Evolutionary conservation across 2,113 vertebrate genomes (phyloP), one percentile per base, ranked within the genome.

Genomic region (Lasiurus borealis): DNA sequence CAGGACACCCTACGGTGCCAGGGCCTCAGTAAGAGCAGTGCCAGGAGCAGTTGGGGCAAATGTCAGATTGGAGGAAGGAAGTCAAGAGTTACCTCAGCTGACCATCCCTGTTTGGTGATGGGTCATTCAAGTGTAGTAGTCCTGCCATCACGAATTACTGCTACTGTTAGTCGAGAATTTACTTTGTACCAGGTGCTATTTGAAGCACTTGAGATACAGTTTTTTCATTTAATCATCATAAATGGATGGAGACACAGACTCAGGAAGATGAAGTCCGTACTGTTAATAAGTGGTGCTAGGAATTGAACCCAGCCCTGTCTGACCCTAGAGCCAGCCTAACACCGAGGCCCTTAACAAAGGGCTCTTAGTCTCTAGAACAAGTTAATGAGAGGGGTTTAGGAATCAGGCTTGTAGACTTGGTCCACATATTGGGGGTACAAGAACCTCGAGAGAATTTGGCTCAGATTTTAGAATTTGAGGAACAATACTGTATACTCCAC

Each of bases 391-490:
- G 25, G 54, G 21, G 16, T 25, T 75, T 71, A 91, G 50, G 52
- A 76, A 16, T 2, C 50, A 82, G 44, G 5, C 10, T 54, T 19
- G 34, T 76, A 62, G 5, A n/a, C 59, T 77, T 92, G 93, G 73
- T 40, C 34, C 12, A 68, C 18, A 29, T 69, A 64, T 16, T 78
- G 62, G 73, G 72, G 15, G 2, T 52, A 64, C 12, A 25, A 48
- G 83, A 93, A 18, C 52, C 23, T 54, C 72, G 57, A 97, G 73
- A 48, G 73, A 80, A 8, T 85, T 91, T 54, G 62, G 40, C 31
- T 78, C 18, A 92, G 78, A 77, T 90, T 92, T 95, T 88, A 90
- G 18, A 68, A 95, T 86, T 88, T 93, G 83, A 95, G 57, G 76
- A 80, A 44, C 14, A 76, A 66, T 14, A 76, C 7, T 14, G 3